Base-by-base conservation (phyloP, 37 sponge, comb jelly and placozoan species). In the Aphrocallistes beatrix region DNA sequence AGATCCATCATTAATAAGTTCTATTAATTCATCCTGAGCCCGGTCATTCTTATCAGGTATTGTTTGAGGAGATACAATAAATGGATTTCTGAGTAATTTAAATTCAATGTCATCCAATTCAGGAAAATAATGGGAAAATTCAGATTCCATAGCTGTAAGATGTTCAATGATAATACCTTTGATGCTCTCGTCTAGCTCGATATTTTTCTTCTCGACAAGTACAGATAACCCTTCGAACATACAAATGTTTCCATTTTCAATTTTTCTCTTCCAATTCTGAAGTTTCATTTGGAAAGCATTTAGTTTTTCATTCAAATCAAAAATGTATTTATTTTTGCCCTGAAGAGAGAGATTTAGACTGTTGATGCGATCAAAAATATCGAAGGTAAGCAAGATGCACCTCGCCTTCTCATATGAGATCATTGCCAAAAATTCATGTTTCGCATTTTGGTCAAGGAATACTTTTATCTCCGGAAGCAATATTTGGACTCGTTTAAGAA, bases 331-430 rank as follows among this genome's bases (percentile, higher is more conserved):
- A 3, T 60, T 13, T 60, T 60, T 60, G 8, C 75, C 75, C 34
- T 60, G 75, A 60, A 60, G 21, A 13, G 75, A 3, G 21, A 60
- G 75, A 60, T 28, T 60, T 60, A 60, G 34, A 60, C 75, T 60
- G n/a, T n/a, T 60, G 8, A 60, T 60, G 75, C 75, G 75, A 60
- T 60, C 75, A 60, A 60, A 60, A 60, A 60, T 60, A 60, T 60
- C 75, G 21, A n/a, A n/a, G n/a, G n/a, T n/a, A n/a, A n/a, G n/a
- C n/a, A n/a, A n/a, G n/a, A n/a, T n/a, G n/a, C n/a, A n/a, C n/a
- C n/a, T n/a, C n/a, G n/a, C n/a, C 75, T 30, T 60, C 75, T 60
- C 75, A 60, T 60, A 8, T 19, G 75, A 19, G 75, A 60, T 60
- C n/a, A 60, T 60, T 60, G 3, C 75, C 21, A 60, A 60, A 60